Conservation (phyloP, 2,888 invertebrate genomes). For the Baccha elongata region DNA sequence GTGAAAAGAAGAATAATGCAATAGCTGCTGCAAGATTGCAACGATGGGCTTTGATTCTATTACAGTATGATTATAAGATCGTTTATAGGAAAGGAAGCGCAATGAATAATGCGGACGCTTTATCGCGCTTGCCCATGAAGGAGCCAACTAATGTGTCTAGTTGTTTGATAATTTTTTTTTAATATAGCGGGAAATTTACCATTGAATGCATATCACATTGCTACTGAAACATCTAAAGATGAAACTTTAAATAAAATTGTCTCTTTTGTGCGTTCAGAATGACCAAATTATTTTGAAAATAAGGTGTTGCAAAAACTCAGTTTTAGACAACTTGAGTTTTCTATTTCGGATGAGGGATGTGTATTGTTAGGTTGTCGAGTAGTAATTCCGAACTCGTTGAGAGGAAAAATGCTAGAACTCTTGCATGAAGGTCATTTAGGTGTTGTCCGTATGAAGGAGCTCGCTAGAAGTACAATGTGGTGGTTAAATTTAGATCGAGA, state of each 20-base stretch:
- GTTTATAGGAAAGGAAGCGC: slow-evolving; percentile 7
- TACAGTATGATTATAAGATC: slow-evolving; percentile 5
- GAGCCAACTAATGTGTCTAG: background rate
- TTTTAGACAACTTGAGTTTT: background rate
- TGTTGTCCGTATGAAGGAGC: slow-evolving; percentile 2
- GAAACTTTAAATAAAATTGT: background rate
- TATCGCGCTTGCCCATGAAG: slow-evolving; percentile 2
- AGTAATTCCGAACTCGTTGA: background rate
- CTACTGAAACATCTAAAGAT: slow-evolving; percentile 1
- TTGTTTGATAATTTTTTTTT: slow-evolving; percentile 19
- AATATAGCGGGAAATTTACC: slow-evolving; percentile 5
- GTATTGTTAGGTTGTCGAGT: slow-evolving; percentile 1
- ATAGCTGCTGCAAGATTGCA: slow-evolving; percentile 11
- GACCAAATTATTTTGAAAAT: background rate
- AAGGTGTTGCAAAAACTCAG: slow-evolving; percentile 1
- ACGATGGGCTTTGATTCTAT: slow-evolving; percentile 1
- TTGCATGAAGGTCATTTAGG: slow-evolving; percentile 1
- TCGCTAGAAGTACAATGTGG: slow-evolving; percentile 10
- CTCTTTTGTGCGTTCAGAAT: background rate
- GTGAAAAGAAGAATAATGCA: slow-evolving; percentile 1
- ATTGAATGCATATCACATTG: background rate
- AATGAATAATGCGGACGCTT: slow-evolving; percentile 1
- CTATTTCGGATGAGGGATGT: slow-evolving; percentile 7
- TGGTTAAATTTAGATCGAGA: slow-evolving; percentile 25
- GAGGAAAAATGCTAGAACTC: slow-evolving; percentile 3